These are phyloP conservation scores for Cremastinae sp. DNA, from an alignment of 2,888 invertebrate genomes.

Conservation along the genomic window DNA sequence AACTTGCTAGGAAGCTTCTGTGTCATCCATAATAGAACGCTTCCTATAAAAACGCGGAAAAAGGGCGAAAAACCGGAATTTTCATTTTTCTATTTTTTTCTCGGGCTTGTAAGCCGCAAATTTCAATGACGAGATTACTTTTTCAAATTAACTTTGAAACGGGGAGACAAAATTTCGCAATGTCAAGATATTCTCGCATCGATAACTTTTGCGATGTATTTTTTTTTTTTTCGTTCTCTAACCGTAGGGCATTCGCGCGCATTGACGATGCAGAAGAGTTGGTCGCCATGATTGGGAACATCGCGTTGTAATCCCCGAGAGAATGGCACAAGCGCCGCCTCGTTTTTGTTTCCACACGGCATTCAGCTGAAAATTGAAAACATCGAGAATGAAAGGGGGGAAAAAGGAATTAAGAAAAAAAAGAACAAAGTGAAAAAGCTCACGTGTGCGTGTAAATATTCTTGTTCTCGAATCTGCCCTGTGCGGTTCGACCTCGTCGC, in stretches of 20 bases:
- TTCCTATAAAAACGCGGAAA: conserved; percentile 7
- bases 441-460: neutral
- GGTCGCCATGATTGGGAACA: neutral
- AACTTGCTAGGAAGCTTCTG: conserved; percentile 40
- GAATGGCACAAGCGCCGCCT: conserved; percentile 13
- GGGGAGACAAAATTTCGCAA: neutral
- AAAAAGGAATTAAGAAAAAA: neutral
- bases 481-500: conserved; percentile 6
- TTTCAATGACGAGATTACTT: neutral
- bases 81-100: neutral
- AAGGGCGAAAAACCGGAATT: conserved; percentile 9
- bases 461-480: conserved; percentile 3
- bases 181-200: neutral
- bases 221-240: neutral
- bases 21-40: conserved; percentile 40
- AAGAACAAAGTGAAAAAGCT: too few species aligned
- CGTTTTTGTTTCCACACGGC: conserved; percentile 18
- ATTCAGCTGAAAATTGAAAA: conserved; percentile 28
- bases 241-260: neutral
- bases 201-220: neutral
- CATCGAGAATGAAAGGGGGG: neutral
- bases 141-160: neutral
- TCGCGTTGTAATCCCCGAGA: conserved; percentile 16
- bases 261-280: conserved; percentile 5
- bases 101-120: neutral